phyloP scores from a whole-genome alignment of 2,888 invertebrate genomes.

The Epiblema foenella region DNA sequence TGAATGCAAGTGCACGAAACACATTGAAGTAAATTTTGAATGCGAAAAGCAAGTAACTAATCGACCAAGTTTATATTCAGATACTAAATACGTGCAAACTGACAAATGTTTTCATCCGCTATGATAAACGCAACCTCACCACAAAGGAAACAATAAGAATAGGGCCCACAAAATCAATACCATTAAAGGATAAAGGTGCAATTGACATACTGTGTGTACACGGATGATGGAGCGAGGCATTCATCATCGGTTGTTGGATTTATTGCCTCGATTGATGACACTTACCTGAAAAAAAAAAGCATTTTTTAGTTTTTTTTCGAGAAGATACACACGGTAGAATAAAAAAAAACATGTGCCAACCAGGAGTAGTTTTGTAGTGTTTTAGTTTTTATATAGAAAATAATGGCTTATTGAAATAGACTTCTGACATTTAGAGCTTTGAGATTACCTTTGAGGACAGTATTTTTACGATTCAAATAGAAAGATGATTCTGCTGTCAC shows the following conservation, averaged over 20 bases:
- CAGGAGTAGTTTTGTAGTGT: too few relatives aligned
- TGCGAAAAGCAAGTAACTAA: neutral
- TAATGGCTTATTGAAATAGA: too few relatives aligned
- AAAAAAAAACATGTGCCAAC: too few relatives aligned
- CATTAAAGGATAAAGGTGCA: slow-evolving; percentile 5
- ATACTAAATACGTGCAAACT: neutral
- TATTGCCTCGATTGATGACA: slow-evolving; percentile 10
- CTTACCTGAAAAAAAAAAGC: slow-evolving; percentile 35
- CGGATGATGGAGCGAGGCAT: slow-evolving; percentile 30
- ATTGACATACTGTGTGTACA: slow-evolving; percentile 24
- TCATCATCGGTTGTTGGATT: slow-evolving; percentile 19
- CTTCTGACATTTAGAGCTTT: too few relatives aligned
- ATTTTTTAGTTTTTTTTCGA: neutral
- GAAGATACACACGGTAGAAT: too few relatives aligned
- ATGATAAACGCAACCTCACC: neutral
- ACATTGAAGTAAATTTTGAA: neutral
- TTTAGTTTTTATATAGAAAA: too few relatives aligned
- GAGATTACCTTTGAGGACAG: too few relatives aligned
- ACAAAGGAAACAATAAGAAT: neutral
- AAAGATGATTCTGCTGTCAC: too few relatives aligned
- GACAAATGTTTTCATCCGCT: neutral
- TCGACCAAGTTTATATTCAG: neutral
- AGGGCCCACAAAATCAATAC: slow-evolving; percentile 6
- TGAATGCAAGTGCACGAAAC: too few relatives aligned
- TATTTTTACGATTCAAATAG: too few relatives aligned